phyloP scores from a whole-genome alignment of 2,113 vertebrate species.

The Petrocephalus zakoni region DNA sequence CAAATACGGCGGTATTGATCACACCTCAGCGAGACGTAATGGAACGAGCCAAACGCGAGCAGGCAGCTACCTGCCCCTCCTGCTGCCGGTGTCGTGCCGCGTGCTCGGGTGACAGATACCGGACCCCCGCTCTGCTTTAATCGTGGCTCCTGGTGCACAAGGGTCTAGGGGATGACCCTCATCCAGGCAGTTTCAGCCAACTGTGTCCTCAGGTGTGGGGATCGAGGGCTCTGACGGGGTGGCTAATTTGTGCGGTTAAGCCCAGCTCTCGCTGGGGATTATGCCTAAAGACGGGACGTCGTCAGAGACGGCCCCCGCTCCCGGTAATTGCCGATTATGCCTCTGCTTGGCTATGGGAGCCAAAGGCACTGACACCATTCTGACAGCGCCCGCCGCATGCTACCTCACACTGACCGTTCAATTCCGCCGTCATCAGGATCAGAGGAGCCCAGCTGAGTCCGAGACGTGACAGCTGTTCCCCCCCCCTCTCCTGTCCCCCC shows the following conservation, averaged over 20 bases:
- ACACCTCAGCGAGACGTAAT: constrained; percentile 13
- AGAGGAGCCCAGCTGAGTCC: constrained; percentile 3
- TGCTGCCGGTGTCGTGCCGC: neutral
- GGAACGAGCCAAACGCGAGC: neutral
- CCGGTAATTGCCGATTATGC: neutral
- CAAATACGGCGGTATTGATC: constrained; percentile 26
- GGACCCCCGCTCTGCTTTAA: neutral
- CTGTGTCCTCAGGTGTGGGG: neutral
- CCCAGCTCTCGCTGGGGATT: neutral
- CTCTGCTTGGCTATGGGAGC: neutral
- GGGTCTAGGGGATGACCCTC: neutral
- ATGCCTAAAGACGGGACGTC: neutral
- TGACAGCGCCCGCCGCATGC: neutral
- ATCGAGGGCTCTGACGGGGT: neutral
- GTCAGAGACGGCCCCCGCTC: neutral
- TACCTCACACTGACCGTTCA: neutral
- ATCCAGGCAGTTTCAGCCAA: neutral
- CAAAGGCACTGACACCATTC: neutral
- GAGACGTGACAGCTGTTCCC: neutral
- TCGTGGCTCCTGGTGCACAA: neutral
- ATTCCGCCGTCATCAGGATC: neutral
- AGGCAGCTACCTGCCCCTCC: neutral
- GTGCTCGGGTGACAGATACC: neutral
- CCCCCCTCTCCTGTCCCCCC: too few relatives aligned
- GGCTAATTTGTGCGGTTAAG: neutral